Evolutionary conservation across 2,797 vertebrate genomes (phyloP).

Genomic region (Emydoidea blandingii): DNA sequence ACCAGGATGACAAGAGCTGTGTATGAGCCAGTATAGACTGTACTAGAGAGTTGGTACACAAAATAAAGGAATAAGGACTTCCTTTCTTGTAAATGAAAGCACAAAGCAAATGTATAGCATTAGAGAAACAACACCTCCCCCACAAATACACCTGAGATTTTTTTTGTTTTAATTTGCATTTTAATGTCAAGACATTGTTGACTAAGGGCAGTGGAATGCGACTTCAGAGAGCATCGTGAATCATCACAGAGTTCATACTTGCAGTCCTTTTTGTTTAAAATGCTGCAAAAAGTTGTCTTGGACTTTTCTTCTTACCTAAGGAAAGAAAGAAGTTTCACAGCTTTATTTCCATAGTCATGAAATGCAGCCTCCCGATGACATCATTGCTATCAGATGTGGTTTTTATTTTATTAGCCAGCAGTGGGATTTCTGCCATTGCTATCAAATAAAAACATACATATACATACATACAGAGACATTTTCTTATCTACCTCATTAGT

Average conservation of each 20-base stretch:
- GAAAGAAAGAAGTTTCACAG: background rate
- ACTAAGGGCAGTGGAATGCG: background rate
- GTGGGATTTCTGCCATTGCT: conserved; percentile 24
- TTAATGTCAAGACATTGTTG: background rate
- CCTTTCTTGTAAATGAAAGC: background rate
- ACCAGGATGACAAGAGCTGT: background rate
- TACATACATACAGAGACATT: background rate
- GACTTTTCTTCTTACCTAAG: background rate
- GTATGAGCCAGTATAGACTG: background rate
- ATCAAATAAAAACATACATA: conserved; percentile 27
- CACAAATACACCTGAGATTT: background rate
- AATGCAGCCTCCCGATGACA: background rate
- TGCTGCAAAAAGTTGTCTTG: background rate
- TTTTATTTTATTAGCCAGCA: conserved; percentile 23
- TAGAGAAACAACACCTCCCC: background rate
- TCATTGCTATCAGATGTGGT: background rate
- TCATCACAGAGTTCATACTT: too few species aligned
- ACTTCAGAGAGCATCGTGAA: background rate
- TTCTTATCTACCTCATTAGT: conserved; percentile 64
- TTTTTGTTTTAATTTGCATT: background rate
- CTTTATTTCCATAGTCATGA: background rate
- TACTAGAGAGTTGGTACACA: background rate
- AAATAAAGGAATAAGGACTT: background rate
- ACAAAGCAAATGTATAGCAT: background rate
- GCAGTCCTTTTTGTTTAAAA: background rate